Conservation (phyloP, 2,888 invertebrate genomes). For the Drosophila demipolita region DNA sequence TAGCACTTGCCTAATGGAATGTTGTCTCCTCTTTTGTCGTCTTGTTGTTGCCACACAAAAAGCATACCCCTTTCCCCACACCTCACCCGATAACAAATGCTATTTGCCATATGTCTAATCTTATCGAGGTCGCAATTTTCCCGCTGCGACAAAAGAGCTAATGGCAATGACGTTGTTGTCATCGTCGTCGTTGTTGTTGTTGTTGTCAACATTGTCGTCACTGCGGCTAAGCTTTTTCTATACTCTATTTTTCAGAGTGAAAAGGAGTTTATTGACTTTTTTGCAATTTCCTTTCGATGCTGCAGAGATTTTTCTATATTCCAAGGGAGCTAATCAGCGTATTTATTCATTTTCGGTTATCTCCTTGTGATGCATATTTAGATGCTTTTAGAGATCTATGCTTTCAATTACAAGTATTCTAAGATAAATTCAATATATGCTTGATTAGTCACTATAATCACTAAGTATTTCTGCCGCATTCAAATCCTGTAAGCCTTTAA, state of each 20-base stretch:
- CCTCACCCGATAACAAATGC: slow-evolving; percentile 26
- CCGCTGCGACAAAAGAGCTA: slow-evolving; percentile 62
- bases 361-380: background rate
- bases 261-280: background rate
- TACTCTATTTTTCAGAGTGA: background rate
- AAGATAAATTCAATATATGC: background rate
- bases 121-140: slow-evolving; percentile 74
- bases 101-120: slow-evolving; percentile 60
- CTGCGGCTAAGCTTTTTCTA: slow-evolving; percentile 35
- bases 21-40: slow-evolving; percentile 31
- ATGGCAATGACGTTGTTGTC: slow-evolving; percentile 62
- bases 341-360: background rate
- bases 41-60: slow-evolving; percentile 59
- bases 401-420: background rate
- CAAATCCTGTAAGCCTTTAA: background rate
- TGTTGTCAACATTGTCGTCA: slow-evolving; percentile 27
- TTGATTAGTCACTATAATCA: background rate
- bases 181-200: slow-evolving; percentile 15
- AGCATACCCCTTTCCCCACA: background rate
- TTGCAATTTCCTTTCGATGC: background rate
- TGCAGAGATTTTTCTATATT: background rate
- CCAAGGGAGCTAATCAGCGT: background rate
- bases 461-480: background rate
- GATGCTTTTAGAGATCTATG: background rate
- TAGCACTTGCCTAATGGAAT: slow-evolving; percentile 59